Evolutionary conservation across 2,113 vertebrate genomes (phyloP).

Genomic region (Camarhynchus parvulus): DNA sequence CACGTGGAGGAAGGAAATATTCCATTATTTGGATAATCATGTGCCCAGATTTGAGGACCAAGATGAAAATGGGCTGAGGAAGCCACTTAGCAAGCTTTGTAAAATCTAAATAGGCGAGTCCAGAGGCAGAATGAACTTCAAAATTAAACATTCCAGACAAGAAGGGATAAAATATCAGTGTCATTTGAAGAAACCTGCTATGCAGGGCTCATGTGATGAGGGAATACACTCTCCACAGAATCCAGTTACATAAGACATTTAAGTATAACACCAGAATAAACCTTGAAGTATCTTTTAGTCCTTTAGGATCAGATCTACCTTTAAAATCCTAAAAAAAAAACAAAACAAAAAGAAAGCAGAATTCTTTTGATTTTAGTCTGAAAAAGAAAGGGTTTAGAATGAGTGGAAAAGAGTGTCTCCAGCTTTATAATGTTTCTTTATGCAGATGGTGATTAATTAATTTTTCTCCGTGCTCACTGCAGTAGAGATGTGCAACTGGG

Average conservation of each 20-base stretch:
- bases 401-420: background rate
- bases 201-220: background rate
- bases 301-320: no score
- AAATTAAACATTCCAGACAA: background rate
- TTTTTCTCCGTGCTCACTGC: background rate
- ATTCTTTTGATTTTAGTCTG: background rate
- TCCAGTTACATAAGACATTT: background rate
- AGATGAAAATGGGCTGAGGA: background rate
- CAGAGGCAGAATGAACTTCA: background rate
- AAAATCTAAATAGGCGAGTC: background rate
- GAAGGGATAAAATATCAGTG: background rate
- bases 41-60: background rate
- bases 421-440: background rate
- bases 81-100: background rate
- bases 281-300: background rate
- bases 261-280: background rate
- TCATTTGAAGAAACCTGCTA: background rate
- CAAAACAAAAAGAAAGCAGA: background rate
- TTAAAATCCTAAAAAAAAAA: background rate
- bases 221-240: background rate
- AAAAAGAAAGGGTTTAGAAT: background rate
- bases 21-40: fast-evolving
- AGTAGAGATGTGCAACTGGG: background rate
- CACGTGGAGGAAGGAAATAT: background rate
- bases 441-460: background rate